phyloP scores from a whole-genome alignment of 1,140 invertebrate genomes.

The Drosophila subobscura region DNA sequence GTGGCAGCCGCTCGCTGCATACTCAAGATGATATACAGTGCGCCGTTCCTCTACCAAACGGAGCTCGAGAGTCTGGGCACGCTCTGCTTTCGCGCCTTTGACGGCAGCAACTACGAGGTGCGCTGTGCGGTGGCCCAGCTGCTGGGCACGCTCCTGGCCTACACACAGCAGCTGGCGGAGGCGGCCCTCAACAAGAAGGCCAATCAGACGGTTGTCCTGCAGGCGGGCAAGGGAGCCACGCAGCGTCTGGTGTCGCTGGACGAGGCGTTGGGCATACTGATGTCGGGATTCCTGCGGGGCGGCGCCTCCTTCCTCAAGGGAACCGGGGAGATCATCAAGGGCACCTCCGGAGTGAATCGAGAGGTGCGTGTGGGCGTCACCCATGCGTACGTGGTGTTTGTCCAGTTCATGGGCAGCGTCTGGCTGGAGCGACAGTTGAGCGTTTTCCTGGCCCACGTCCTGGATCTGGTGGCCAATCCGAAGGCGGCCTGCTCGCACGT shows the following conservation, averaged over 20 bases:
- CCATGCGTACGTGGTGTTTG: slow-evolving; percentile 96
- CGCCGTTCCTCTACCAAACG: slow-evolving; percentile 93
- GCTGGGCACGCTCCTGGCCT: slow-evolving; percentile 91
- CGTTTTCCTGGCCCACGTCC: slow-evolving; percentile 92
- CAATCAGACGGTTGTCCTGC: slow-evolving; percentile 47
- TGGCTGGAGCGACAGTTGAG: slow-evolving; percentile 98
- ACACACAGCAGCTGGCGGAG: slow-evolving; percentile 87
- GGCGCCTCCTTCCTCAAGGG: slow-evolving; percentile 98
- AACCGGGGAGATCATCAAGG: slow-evolving; percentile 97
- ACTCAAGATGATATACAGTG: slow-evolving; percentile 94
- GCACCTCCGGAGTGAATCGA: slow-evolving; percentile 94
- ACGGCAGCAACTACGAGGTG: slow-evolving; percentile 97
- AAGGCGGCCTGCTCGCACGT: slow-evolving; percentile 97
- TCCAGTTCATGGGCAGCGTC: slow-evolving; percentile 94
- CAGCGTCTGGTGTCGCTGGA: slow-evolving; percentile 90
- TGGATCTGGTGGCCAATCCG: slow-evolving; percentile 96
- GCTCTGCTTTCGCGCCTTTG: slow-evolving; percentile 95
- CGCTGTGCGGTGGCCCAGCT: slow-evolving; percentile 95
- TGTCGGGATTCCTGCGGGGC: slow-evolving; percentile 97
- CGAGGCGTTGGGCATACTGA: slow-evolving; percentile 95
- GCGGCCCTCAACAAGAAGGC: slow-evolving; percentile 60
- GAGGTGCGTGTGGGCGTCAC: slow-evolving; percentile 98
- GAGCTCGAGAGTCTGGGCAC: slow-evolving; percentile 95
- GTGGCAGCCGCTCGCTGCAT: slow-evolving; percentile 95
- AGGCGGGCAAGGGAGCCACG: slow-evolving; percentile 59